These are phyloP conservation scores for Nerophis ophidion DNA, from an alignment of 2,113 vertebrate species.

Conservation along the genomic window DNA sequence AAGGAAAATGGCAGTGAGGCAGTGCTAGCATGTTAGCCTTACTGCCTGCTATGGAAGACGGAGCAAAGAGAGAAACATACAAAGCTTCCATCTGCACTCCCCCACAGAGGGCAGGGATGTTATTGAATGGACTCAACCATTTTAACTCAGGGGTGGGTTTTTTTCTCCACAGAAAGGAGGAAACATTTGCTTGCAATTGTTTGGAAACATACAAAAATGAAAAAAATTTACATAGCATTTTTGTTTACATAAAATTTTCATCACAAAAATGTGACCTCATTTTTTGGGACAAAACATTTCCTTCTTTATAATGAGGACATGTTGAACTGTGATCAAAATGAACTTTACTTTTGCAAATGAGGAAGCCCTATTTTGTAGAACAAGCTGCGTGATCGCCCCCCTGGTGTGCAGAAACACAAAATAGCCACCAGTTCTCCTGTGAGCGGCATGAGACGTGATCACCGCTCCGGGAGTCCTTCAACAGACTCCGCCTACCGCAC, in stretches of 20 bases:
- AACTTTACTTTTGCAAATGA: slow-evolving; percentile 7
- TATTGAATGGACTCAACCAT: slow-evolving; percentile 57
- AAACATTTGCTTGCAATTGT: not conserved
- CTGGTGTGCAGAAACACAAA: slow-evolving; percentile 58
- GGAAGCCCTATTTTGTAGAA: slow-evolving; percentile 10
- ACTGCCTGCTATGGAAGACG: slow-evolving; percentile 39
- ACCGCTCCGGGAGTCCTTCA: slow-evolving; percentile 22
- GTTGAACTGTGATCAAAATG: not conserved
- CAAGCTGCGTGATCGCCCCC: slow-evolving; percentile 14
- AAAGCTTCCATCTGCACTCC: not conserved
- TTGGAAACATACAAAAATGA: not conserved
- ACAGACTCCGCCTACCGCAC: slow-evolving; percentile 51
- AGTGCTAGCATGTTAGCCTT: slow-evolving; percentile 3
- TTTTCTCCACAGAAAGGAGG: not conserved
- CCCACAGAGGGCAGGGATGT: slow-evolving; percentile 20
- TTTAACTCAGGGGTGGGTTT: slow-evolving; percentile 23
- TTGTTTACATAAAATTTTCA: too few species aligned
- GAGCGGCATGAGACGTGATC: slow-evolving; percentile 43
- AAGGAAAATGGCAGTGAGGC: not conserved
- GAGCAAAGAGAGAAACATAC: slow-evolving; percentile 19
- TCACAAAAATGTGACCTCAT: too few species aligned
- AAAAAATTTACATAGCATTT: too few species aligned
- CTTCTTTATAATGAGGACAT: not conserved
- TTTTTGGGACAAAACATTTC: too few species aligned
- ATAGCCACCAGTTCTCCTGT: slow-evolving; percentile 66